Evolutionary conservation across 23 tunicate species (phyloP).

Genomic region (Ascidia mentula): DNA sequence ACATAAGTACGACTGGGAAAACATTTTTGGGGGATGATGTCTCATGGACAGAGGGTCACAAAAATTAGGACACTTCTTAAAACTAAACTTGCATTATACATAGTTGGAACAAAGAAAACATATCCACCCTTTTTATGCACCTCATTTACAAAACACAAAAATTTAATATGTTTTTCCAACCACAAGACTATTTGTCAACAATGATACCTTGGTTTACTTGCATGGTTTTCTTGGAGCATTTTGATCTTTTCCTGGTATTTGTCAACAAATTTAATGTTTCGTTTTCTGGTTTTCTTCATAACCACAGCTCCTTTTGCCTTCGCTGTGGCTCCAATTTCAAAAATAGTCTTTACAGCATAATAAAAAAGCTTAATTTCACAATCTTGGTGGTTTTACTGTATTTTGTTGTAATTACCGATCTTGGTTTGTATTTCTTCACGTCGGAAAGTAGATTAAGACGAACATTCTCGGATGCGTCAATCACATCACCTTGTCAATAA

Average conservation of each 20-base stretch:
- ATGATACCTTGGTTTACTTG: too few species aligned
- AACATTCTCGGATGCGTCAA: constrained; percentile 49
- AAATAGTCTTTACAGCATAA: constrained; percentile 66
- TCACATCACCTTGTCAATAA: constrained; percentile 21
- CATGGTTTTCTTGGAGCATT: too few species aligned
- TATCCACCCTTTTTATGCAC: too few species aligned
- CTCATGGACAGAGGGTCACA: too few species aligned
- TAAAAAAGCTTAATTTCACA: background rate
- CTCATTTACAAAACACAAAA: too few species aligned
- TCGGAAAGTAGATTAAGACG: constrained; percentile 40
- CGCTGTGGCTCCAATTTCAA: constrained; percentile 83
- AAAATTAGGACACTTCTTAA: too few species aligned
- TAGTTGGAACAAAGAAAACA: too few species aligned
- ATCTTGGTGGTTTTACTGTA: background rate
- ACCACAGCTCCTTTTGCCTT: constrained; percentile 47
- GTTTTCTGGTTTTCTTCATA: constrained; percentile 57
- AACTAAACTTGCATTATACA: too few species aligned
- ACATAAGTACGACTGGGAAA: too few species aligned
- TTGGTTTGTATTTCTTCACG: constrained; percentile 71
- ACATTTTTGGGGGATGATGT: too few species aligned
- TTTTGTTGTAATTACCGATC: constrained; percentile 21
- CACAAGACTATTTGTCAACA: too few species aligned
- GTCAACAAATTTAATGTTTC: constrained; percentile 63
- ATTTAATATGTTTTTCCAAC: too few species aligned
- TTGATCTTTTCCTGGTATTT: constrained; percentile 47